These are phyloP conservation scores for Sinocyclocheilus rhinocerous DNA, from an alignment of 2,113 vertebrate genomes.

Conservation along the genomic window DNA sequence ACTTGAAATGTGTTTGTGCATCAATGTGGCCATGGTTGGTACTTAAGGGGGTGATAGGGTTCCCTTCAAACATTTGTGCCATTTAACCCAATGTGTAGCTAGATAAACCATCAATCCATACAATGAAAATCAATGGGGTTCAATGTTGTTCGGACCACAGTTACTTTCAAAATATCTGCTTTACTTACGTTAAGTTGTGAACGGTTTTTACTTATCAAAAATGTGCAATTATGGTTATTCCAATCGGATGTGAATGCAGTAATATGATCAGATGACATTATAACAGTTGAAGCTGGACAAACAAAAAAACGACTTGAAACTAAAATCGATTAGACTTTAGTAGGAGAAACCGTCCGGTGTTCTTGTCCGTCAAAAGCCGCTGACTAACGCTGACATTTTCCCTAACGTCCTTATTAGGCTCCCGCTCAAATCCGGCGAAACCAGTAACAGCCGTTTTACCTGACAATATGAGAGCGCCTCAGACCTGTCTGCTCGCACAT, in stretches of 20 bases:
- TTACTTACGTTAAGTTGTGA: background rate
- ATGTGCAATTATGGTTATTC: background rate
- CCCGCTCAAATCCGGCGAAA: background rate
- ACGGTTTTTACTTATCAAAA: background rate
- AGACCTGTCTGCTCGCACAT: conserved; percentile 23
- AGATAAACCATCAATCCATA: background rate
- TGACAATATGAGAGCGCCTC: background rate
- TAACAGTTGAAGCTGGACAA: background rate
- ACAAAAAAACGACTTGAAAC: background rate
- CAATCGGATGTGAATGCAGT: background rate
- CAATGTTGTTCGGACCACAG: too few relatives aligned
- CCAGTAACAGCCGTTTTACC: conserved; percentile 2
- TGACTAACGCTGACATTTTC: conserved; percentile 4
- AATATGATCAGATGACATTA: background rate
- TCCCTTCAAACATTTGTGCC: background rate
- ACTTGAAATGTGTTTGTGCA: conserved; percentile 6
- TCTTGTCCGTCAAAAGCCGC: background rate
- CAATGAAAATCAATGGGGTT: too few relatives aligned
- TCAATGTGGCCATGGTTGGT: background rate
- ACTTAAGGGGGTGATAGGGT: background rate
- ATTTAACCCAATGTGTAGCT: background rate
- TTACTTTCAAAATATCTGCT: background rate
- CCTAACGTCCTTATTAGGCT: conserved; percentile 7
- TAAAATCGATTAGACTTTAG: background rate
- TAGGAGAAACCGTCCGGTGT: background rate